Base-by-base conservation (phyloP, 2,888 invertebrate genomes). In the Notocelia uddmanniana region DNA sequence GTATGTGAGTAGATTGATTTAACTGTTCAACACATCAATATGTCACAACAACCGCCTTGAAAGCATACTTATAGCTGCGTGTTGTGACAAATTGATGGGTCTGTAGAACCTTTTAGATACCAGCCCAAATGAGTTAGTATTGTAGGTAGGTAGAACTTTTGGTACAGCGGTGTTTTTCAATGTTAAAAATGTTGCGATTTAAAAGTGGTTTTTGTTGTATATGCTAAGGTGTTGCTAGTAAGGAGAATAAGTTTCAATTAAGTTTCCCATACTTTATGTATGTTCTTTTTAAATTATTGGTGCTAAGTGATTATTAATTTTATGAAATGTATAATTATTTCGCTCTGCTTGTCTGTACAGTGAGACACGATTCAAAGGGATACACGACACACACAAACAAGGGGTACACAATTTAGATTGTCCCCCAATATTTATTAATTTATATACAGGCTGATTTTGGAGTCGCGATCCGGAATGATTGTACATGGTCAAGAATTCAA, bases 161-260 rank as follows among this genome's bases (percentile, higher is more conserved):
- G 71, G 71, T 71, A 71, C 59, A 52, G 66, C 66, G 59, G 66
- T 71, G 71, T 71, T 71, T 70, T 60, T 15, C 19, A 45, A 67
- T 67, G 66, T 71, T 71, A 60, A 71, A 59, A 70, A 71, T 71
- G 71, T 66, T 71, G 59, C 71, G 21, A 58, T 67, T 60, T 34
- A 52, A 69, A 62, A 69, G 58, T 59, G 64, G 26, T 71, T 71
- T 69, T 71, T 66, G 71, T 71, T 71, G 71, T 71, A 59, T 71
- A 71, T 71, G 71, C 66, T 66, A 66, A 71, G 71, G 59, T 71
- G 71, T 71, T 71, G 66, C 66, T 66, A 67, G 66, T 71, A 71
- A 71, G 66, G 66, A 66, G 58, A 55, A 58, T 64, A 58, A 70
- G 59, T 69, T 41, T 45, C 31, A 54, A 60, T 67, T 71, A 71